Conservation (phyloP, 1,140 invertebrate species). For the Danaus plexippus region DNA sequence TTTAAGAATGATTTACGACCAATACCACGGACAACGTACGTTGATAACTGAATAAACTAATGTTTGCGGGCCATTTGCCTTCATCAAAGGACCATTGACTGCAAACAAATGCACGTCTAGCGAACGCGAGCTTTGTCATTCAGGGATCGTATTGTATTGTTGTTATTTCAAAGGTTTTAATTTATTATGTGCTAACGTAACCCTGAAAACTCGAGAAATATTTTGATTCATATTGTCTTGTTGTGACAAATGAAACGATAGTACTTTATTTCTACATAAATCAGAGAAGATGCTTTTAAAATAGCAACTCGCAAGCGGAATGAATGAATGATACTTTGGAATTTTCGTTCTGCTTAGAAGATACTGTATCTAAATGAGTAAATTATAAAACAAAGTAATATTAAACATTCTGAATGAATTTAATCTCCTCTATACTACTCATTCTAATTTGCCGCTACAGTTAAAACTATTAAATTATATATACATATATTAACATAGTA, state of each 20-base stretch:
- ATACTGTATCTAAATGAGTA: too few species aligned
- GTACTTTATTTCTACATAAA: too few species aligned
- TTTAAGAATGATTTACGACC: constrained; percentile 46
- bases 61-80: constrained; percentile 51
- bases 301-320: too few species aligned
- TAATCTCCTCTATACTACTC: too few species aligned
- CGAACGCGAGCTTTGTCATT: constrained; percentile 21
- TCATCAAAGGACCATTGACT: constrained; percentile 52
- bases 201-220: background rate
- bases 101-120: constrained; percentile 73
- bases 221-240: background rate
- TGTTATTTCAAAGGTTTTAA: constrained; percentile 18
- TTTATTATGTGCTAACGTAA: constrained; percentile 8
- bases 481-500: constrained; percentile 3
- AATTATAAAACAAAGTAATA: too few species aligned
- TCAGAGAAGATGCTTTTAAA: too few species aligned
- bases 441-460: too few species aligned
- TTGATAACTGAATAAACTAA: constrained; percentile 52
- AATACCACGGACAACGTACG: constrained; percentile 39
- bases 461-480: constrained; percentile 1
- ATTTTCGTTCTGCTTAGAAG: too few species aligned
- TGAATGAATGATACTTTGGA: too few species aligned
- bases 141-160: constrained; percentile 21
- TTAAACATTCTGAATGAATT: too few species aligned
- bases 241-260: too few species aligned